Conservation (phyloP, 2,113 vertebrate genomes). For the Capreolus pygargus region DNA sequence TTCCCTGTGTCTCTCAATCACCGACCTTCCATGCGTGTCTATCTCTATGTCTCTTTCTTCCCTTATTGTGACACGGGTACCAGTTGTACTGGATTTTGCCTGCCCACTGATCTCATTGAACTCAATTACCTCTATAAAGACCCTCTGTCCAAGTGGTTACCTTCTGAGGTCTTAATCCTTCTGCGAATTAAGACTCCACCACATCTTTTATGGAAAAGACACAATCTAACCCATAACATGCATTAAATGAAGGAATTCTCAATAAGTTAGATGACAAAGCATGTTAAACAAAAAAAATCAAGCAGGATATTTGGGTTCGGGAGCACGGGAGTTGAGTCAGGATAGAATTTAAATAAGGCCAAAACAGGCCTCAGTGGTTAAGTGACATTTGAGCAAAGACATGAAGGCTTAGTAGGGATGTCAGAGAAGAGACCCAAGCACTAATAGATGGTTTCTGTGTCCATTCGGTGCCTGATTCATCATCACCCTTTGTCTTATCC, state of each 20-base stretch:
- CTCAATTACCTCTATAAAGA: not conserved
- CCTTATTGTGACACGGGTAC: not conserved
- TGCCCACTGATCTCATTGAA: not conserved
- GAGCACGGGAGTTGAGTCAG: not conserved
- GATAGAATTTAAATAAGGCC: not conserved
- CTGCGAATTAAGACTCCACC: not conserved
- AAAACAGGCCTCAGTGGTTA: not conserved
- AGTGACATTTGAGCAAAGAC: not conserved
- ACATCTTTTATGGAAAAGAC: not conserved
- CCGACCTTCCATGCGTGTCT: not conserved
- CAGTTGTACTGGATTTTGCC: not conserved
- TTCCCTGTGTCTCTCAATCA: not conserved
- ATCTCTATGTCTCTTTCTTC: not conserved
- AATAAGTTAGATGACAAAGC: not conserved
- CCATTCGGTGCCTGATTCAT: not conserved
- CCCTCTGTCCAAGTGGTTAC: not conserved
- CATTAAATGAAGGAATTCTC: not conserved
- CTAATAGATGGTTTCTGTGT: not conserved
- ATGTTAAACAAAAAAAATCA: not conserved
- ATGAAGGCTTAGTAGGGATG: not conserved
- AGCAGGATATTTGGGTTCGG: not conserved
- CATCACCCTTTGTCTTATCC: not conserved
- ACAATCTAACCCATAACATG: not conserved
- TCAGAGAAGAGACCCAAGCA: not conserved
- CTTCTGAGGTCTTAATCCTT: not conserved